phyloP scores from a whole-genome alignment of 2,113 vertebrate genomes.

The Tragelaphus strepsiceros region DNA sequence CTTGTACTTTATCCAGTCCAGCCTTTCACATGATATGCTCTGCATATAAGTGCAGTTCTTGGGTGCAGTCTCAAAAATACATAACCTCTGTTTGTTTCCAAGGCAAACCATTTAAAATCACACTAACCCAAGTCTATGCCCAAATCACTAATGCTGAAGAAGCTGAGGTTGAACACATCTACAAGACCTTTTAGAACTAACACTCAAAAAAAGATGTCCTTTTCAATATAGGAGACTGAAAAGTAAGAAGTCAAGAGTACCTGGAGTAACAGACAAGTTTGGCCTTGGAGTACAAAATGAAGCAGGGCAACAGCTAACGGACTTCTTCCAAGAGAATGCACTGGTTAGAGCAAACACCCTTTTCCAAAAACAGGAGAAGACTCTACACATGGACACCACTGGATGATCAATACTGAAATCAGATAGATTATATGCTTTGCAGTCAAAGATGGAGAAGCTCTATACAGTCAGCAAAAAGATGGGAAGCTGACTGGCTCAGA shows the following conservation, averaged over 20 bases:
- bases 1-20: neutral
- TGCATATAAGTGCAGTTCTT: neutral
- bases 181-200: neutral
- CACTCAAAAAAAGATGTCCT: neutral
- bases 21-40: accelerated
- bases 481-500: neutral
- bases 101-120: neutral
- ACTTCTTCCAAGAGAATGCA: neutral
- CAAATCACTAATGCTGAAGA: neutral
- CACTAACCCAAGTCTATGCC: neutral
- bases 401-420: neutral
- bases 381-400: neutral
- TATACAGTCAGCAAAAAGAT: neutral
- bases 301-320: neutral
- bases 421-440: neutral
- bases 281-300: neutral
- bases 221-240: neutral
- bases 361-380: neutral
- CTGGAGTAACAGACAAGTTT: neutral
- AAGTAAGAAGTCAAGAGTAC: neutral
- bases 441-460: neutral
- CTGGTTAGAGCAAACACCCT: neutral
- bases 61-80: neutral
- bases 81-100: neutral
- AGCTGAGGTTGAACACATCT: neutral